Evolutionary conservation across 2,113 vertebrate genomes (phyloP), one percentile per base, ranked within the genome.

Genomic region (Xiphias gladius): DNA sequence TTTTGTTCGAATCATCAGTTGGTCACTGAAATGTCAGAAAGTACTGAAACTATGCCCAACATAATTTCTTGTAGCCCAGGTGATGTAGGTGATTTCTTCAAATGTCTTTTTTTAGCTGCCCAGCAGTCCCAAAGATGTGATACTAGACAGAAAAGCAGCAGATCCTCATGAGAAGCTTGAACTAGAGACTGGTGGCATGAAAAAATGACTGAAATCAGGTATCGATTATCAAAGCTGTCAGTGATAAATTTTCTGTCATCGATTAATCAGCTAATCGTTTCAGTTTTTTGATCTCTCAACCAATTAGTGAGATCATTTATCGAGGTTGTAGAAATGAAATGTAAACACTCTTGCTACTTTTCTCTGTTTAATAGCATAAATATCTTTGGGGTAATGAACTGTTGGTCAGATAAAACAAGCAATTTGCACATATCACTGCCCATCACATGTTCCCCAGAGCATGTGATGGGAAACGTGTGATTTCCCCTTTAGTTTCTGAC

Each of bases 401-500:
- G 22, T 16, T 67, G 22, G 30, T 9, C 12, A 54, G 19, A 55
- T n/a, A 48, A 35, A 48, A 35, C 30, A 37, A 32, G 58, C 28
- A 52, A 52, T 63, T 55, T 69, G 37, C 65, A 64, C 41, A 46
- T 2, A 19, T 20, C 32, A 74, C 70, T 39, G n/a, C n/a, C n/a
- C n/a, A n/a, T n/a, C n/a, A n/a, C n/a, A n/a, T n/a, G n/a, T n/a
- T n/a, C n/a, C n/a, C n/a, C n/a, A n/a, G n/a, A n/a, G n/a, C n/a
- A n/a, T 48, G 16, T 82, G 67, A 55, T 30, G n/a, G 41, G 32
- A 24, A n/a, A n/a, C n/a, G n/a, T n/a, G n/a, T n/a, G n/a, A 61
- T 63, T 37, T 65, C 30, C 46, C 30, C 17, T 22, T 30, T 37
- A 61, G 61, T 78, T 76, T 70, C 41, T 62, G 74, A 57, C 59